A percentile compares a stretch with the other conserved stretches of the same genome.
Conservation (phyloP, 2,113 vertebrate species). For the Sterrhoptilus dennistouni region DNA sequence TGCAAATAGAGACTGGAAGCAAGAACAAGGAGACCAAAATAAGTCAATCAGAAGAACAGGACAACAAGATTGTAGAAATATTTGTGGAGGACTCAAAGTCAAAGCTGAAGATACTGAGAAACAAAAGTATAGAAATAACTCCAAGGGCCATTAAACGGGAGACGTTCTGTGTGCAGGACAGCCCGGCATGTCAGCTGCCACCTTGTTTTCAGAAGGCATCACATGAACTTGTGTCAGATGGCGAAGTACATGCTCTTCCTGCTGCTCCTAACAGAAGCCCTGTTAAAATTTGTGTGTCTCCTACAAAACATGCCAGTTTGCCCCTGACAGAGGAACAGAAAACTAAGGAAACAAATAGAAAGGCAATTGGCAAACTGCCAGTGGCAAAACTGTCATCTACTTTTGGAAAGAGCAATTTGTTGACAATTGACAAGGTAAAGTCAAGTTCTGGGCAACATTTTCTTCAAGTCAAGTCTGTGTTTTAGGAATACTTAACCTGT, state of each 20-base stretch:
- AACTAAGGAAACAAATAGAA: background rate
- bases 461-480: background rate
- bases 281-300: background rate
- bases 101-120: constrained; percentile 78
- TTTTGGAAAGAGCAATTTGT: constrained; percentile 35
- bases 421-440: constrained; percentile 71
- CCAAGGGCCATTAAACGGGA: constrained; percentile 81
- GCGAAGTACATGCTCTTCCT: background rate
- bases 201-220: constrained; percentile 65
- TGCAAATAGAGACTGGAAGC: constrained; percentile 71
- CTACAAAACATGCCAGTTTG: background rate
- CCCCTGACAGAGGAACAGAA: background rate
- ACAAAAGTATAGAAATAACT: constrained; percentile 51
- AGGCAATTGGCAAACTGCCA: background rate
- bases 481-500: background rate
- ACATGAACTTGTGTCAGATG: background rate
- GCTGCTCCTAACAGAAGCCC: constrained; percentile 55
- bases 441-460: background rate
- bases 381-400: background rate
- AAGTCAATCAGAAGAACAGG: background rate
- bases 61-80: constrained; percentile 50
- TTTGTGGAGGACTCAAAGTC: constrained; percentile 79
- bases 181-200: constrained; percentile 72
- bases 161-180: constrained; percentile 84
- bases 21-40: background rate